Percentiles rank a stretch among this genome's conserved stretches.
Conservation (phyloP, 2,113 vertebrate genomes). For the Chaenogobius annularis region DNA sequence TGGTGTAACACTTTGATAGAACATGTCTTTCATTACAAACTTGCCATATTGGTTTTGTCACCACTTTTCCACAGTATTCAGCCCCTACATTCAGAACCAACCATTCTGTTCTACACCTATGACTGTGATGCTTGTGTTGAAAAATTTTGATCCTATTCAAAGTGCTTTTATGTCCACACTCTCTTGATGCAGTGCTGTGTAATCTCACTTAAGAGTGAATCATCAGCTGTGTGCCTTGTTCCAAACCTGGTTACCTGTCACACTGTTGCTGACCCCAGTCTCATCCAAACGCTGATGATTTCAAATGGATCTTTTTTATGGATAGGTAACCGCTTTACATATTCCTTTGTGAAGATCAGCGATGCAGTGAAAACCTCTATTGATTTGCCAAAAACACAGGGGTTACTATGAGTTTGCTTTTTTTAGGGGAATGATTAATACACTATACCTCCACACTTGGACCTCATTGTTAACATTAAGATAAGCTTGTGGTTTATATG, state of each 20-base stretch:
- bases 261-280: slow-evolving; percentile 18
- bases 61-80: background rate
- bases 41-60: background rate
- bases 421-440: slow-evolving; percentile 40
- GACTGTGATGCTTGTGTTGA: slow-evolving; percentile 39
- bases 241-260: slow-evolving; percentile 51
- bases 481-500: background rate
- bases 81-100: background rate
- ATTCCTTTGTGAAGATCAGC: slow-evolving; percentile 18
- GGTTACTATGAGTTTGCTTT: slow-evolving; percentile 2
- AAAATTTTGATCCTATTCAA: slow-evolving; percentile 41
- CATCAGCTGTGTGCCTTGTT: slow-evolving; percentile 50
- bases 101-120: slow-evolving; percentile 1
- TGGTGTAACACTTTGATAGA: background rate
- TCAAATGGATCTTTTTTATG: slow-evolving; percentile 29
- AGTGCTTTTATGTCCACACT: slow-evolving; percentile 61
- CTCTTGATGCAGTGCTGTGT: slow-evolving; percentile 46
- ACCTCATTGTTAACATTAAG: slow-evolving; percentile 16
- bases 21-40: background rate
- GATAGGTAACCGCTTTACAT: slow-evolving; percentile 25
- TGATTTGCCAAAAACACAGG: slow-evolving; percentile 21
- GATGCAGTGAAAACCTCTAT: slow-evolving; percentile 27
- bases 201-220: slow-evolving; percentile 60
- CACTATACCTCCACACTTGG: slow-evolving; percentile 21
- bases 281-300: slow-evolving; percentile 15